Evolutionary conservation across 2,113 vertebrate species (phyloP).

Genomic region (Sapajus apella): DNA sequence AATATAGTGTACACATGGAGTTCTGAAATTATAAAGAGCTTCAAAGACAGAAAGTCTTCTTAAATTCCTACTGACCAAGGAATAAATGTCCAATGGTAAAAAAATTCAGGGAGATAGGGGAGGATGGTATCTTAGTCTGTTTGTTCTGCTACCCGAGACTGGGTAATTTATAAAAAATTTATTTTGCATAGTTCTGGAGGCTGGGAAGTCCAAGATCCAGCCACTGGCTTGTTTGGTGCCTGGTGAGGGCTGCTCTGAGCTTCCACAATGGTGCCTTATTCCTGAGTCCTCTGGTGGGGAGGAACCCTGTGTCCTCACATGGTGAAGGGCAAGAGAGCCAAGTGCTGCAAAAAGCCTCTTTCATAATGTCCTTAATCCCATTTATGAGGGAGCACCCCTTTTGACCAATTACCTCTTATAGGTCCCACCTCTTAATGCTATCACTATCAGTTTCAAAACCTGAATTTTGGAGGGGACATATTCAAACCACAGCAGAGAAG

Average conservation of each 20-base stretch:
- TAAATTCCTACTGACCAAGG: background rate
- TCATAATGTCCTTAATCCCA: background rate
- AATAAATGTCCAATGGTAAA: background rate
- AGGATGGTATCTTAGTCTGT: background rate
- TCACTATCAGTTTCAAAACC: background rate
- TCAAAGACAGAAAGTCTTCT: background rate
- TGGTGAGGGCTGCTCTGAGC: background rate
- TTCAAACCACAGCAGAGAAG: background rate
- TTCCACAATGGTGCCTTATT: background rate
- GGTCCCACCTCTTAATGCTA: too few relatives aligned
- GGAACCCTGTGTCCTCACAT: background rate
- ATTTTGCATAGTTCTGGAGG: background rate
- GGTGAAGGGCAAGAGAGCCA: background rate
- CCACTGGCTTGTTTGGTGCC: background rate
- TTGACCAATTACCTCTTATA: background rate
- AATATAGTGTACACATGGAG: background rate
- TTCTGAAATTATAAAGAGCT: background rate
- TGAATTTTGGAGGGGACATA: background rate
- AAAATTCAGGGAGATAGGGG: background rate
- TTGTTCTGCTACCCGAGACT: background rate
- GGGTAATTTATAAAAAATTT: background rate
- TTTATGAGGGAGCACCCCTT: background rate
- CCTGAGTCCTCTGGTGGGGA: background rate
- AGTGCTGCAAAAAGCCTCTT: background rate
- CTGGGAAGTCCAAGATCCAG: background rate